Evolutionary conservation across 2,113 vertebrate genomes (phyloP), one percentile per base, ranked within the genome.

Genomic region (Hippocampus zosterae): DNA sequence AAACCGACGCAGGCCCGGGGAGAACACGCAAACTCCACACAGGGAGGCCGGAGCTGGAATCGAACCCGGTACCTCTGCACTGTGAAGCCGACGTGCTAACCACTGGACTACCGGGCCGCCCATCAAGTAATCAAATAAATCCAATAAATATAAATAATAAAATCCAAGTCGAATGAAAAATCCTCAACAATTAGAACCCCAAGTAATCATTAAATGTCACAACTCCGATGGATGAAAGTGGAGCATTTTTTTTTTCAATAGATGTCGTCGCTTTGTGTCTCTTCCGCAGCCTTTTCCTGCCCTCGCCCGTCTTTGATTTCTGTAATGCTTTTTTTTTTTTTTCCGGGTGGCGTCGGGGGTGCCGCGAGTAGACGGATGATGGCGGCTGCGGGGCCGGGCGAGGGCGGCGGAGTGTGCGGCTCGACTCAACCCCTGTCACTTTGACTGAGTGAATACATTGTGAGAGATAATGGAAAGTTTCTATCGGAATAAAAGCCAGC

Each of bases 371-470:
- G 86, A 91, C 81, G 65, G 88, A 89, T 85, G 84, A 85, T 92
- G 90, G 89, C 89, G 84, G 90, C 89, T 82, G 18, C 76, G 78
- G 85, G 87, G 89, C 85, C 81, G 82, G 82, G 87, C 81, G 82
- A 90, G 92, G 89, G 91, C 92, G 91, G 92, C 87, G 91, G 87
- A 94, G 21, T 23, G 93, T 94, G 92, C 94, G 92, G 89, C 91
- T 88, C 81, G 25, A 77, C 88, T 90, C 89, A 88, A 91, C 89
- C 91, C 27, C 93, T 96, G 94, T 98, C 96, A 97, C 87, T 92
- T 92, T 96, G 96, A 98, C 95, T 88, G 93, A 98, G 94, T 95
- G 95, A 95, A 94, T 94, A 96, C 95, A 93, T 93, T 93, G 93
- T 91, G 89, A 69, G 88, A 96, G 95, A 95, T 97, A 97, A 97